These are phyloP conservation scores for Sicus ferrugineus DNA, from an alignment of 2,888 invertebrate species.

Conservation along the genomic window DNA sequence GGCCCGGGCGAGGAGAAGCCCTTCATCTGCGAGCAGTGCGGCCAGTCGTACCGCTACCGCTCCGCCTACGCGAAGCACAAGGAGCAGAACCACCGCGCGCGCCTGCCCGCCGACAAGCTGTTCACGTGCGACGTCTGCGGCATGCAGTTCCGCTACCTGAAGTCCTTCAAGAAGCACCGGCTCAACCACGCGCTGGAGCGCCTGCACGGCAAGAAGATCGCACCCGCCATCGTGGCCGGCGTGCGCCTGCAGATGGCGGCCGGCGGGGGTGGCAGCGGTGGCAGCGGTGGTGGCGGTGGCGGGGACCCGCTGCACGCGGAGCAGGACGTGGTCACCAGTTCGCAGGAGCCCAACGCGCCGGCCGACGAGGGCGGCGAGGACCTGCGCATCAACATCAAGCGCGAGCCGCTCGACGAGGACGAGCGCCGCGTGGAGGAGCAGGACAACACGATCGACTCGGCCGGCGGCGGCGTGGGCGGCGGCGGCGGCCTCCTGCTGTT, in stretches of 20 bases:
- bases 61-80: slow-evolving; percentile 86
- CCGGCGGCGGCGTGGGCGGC: slow-evolving; percentile 62
- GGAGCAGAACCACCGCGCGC: slow-evolving; percentile 87
- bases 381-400: slow-evolving; percentile 68
- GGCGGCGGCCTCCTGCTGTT: slow-evolving; percentile 60
- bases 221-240: slow-evolving; percentile 13
- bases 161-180: slow-evolving; percentile 89
- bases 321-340: slow-evolving; percentile 76
- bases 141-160: slow-evolving; percentile 89
- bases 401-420: slow-evolving; percentile 64
- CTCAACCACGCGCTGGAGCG: slow-evolving; percentile 86
- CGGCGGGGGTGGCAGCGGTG: slow-evolving; percentile 16
- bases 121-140: slow-evolving; percentile 92
- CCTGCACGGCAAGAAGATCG: slow-evolving; percentile 74
- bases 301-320: slow-evolving; percentile 41
- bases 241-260: not conserved
- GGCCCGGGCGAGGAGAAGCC: slow-evolving; percentile 81
- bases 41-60: slow-evolving; percentile 87
- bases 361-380: slow-evolving; percentile 69
- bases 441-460: slow-evolving; percentile 78
- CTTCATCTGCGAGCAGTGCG: slow-evolving; percentile 90
- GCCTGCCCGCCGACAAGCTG: slow-evolving; percentile 86
- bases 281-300: slow-evolving; percentile 7
- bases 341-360: slow-evolving; percentile 70
- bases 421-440: slow-evolving; percentile 69